phyloP scores from a whole-genome alignment of 2,113 vertebrate species.

The Sebastes schlegelii region DNA sequence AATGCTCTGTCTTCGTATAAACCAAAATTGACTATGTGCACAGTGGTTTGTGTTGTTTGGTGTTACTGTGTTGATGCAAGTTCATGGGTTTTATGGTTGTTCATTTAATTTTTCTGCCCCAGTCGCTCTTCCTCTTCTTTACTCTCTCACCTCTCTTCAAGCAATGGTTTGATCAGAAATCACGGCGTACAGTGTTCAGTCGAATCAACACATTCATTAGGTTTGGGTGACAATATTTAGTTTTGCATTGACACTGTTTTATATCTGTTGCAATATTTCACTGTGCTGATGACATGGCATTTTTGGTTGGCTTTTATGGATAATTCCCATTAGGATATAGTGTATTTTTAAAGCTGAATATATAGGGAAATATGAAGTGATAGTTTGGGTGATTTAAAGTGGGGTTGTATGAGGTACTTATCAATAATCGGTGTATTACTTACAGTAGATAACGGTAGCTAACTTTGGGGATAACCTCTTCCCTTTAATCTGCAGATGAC shows the following conservation, averaged over 20 bases:
- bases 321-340: neutral
- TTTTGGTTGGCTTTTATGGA: neutral
- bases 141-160: neutral
- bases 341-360: neutral
- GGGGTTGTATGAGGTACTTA: no score
- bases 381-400: no score
- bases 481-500: no score
- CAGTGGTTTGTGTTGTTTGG: neutral
- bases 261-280: neutral
- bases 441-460: no score
- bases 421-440: no score
- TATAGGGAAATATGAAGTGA: neutral
- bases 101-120: neutral
- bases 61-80: no score
- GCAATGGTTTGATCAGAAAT: neutral
- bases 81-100: no score
- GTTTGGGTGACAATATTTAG: neutral
- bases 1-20: neutral
- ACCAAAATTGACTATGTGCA: neutral
- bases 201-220: neutral
- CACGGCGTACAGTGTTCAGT: neutral
- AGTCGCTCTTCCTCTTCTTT: constrained; percentile 8
- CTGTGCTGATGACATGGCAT: neutral
- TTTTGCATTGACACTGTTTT: neutral
- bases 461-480: no score